These are phyloP conservation scores for Drosophila ficusphila DNA, from an alignment of 1,140 invertebrate genomes.

Conservation along the genomic window DNA sequence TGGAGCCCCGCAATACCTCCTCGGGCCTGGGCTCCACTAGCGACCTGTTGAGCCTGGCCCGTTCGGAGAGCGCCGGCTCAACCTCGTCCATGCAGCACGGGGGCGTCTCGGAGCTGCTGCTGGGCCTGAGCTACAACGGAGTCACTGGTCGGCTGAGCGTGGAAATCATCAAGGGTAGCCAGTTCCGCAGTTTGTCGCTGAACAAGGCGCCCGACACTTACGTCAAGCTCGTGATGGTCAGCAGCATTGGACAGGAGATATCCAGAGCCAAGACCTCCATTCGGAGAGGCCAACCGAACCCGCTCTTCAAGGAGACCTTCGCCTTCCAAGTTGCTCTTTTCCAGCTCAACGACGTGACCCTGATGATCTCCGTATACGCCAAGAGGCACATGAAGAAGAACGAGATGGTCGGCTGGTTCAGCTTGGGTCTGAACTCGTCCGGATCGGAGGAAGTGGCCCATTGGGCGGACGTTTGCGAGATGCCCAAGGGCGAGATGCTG, in stretches of 20 bases:
- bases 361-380: slow-evolving; percentile 97
- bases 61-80: slow-evolving; percentile 96
- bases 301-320: slow-evolving; percentile 97
- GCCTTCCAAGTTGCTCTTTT: slow-evolving; percentile 98
- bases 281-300: slow-evolving; percentile 95
- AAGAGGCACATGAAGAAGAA: slow-evolving; percentile 96
- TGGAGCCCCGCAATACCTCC: slow-evolving; percentile 92
- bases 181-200: slow-evolving; percentile 91
- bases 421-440: slow-evolving; percentile 94
- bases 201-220: slow-evolving; percentile 95
- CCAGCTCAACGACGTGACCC: slow-evolving; percentile 96
- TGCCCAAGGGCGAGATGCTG: slow-evolving; percentile 83
- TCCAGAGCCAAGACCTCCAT: slow-evolving; percentile 95
- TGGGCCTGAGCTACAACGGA: slow-evolving; percentile 96
- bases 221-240: slow-evolving; percentile 95
- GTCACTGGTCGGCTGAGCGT: slow-evolving; percentile 95
- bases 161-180: slow-evolving; percentile 96
- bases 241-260: slow-evolving; percentile 96
- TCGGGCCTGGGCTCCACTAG: slow-evolving; percentile 86
- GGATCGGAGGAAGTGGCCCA: slow-evolving; percentile 96
- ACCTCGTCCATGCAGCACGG: slow-evolving; percentile 96
- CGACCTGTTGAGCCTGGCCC: slow-evolving; percentile 91
- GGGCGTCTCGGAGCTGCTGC: slow-evolving; percentile 93
- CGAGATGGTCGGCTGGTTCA: slow-evolving; percentile 98
- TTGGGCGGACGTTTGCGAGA: slow-evolving; percentile 94